Evolutionary conservation across 2,888 invertebrate species (phyloP), one percentile per base, ranked within the genome.

Genomic region (Coelinius sp.): DNA sequence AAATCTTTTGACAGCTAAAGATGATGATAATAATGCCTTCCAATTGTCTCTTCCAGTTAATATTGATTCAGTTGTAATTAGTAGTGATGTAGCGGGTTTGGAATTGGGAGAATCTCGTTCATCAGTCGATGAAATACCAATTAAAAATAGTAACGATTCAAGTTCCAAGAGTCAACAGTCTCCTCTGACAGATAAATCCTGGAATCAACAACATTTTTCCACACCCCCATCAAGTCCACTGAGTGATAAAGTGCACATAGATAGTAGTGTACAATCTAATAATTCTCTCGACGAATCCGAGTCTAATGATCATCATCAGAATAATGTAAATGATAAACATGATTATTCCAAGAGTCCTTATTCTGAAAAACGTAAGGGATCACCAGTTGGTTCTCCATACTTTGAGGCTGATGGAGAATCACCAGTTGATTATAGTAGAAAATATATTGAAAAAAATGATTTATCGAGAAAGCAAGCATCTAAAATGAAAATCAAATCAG

Each of bases 1-100:
- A 87, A 97, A 97, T 89, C 89, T 98, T 67, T 89, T 97, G 6
- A 93, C 94, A 80, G 95, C 94, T 12, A 91, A 92, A 82, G 95
- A 94, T 5, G 91, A n/a, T n/a, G 35, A 20, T 14, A 31, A 49
- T 10, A 49, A 49, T 49, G 46, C 59, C 17, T 59, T 59, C 14
- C 31, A 41, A 63, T 14, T 63, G 12, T 24, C 24, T 24, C 7
- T 22, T 12, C 14, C 38, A 20, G 24, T 63, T 24, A 44, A 20
- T 49, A 8, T 5, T 7, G 8, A 49, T 49, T 10, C 46, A 3
- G 8, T n/a, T 6, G 6, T 20, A 10, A 49, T 1, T 3, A 49
- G 17, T 5, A 8, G 3, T 49, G 46, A 49, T 6, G 8, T 5
- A 24, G 22, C 7, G n/a, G n/a, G n/a, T 8, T 46, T 20, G 17